Evolutionary conservation across 2,797 vertebrate species (phyloP).

Genomic region (Poeciliopsis turneri): DNA sequence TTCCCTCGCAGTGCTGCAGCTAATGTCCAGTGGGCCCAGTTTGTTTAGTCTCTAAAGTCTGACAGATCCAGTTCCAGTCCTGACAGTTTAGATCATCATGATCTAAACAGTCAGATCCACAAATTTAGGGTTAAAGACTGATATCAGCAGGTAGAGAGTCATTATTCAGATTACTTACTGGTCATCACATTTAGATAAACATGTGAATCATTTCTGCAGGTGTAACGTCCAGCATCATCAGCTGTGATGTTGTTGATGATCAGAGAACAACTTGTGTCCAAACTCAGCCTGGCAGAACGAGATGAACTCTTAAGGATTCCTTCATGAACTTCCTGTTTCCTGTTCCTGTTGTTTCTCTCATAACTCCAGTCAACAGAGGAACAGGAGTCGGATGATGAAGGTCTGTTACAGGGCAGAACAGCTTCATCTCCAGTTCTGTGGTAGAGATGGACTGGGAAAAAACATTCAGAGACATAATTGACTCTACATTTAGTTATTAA

Average conservation of each 20-base stretch:
- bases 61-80: neutral
- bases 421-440: neutral
- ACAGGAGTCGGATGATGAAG: neutral
- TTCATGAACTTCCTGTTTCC: accelerated
- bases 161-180: conserved; percentile 21
- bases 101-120: neutral
- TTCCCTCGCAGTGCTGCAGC: no score
- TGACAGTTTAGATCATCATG: neutral
- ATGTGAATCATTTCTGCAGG: accelerated
- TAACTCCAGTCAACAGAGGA: neutral
- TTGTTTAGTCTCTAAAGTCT: neutral
- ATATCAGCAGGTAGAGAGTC: neutral
- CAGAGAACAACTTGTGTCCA: conserved; percentile 34
- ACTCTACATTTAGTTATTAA: neutral
- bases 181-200: conserved; percentile 8
- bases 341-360: accelerated
- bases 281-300: conserved; percentile 14
- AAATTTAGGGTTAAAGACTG: neutral
- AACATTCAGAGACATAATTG: neutral
- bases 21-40: no score
- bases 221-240: conserved; percentile 27
- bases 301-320: neutral
- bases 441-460: neutral
- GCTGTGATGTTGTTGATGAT: conserved; percentile 20
- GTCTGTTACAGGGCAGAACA: neutral